Evolutionary conservation across 2,888 invertebrate genomes (phyloP).

Genomic region (Thumatha senex): DNA sequence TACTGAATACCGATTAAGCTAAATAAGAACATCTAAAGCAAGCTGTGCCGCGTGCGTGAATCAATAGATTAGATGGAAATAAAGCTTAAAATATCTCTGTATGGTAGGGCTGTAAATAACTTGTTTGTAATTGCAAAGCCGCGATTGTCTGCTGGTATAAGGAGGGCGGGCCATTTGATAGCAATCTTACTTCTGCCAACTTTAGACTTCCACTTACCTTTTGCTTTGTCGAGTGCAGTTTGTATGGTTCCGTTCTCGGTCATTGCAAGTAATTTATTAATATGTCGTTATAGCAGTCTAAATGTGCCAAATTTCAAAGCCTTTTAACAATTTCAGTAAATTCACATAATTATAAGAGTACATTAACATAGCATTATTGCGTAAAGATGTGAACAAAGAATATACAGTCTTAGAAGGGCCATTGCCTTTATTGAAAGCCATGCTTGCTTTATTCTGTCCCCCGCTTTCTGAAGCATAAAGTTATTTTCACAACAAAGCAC

Average conservation of each 20-base stretch:
- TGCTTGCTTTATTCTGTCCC: constrained; percentile 67
- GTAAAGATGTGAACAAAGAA: constrained; percentile 67
- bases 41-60: constrained; percentile 50
- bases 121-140: constrained; percentile 62
- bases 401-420: constrained; percentile 63
- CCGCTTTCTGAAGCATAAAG: constrained; percentile 76
- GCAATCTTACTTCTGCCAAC: constrained; percentile 54
- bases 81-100: constrained; percentile 58
- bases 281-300: constrained; percentile 31
- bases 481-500: constrained; percentile 82
- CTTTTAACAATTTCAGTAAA: constrained; percentile 33
- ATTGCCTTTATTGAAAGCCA: constrained; percentile 77
- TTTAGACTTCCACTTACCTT: constrained; percentile 42
- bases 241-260: constrained; percentile 44
- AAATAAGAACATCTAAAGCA: constrained; percentile 42
- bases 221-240: constrained; percentile 43
- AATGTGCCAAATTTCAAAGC: constrained; percentile 29
- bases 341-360: constrained; percentile 9
- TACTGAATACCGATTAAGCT: constrained; percentile 38
- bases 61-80: constrained; percentile 61
- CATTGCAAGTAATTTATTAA: constrained; percentile 34
- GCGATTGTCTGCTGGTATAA: constrained; percentile 56
- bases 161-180: constrained; percentile 54
- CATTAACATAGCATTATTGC: constrained; percentile 67
- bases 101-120: constrained; percentile 62